Conservation (phyloP, 2,113 vertebrate species). For the Lophochroa leadbeateri region DNA sequence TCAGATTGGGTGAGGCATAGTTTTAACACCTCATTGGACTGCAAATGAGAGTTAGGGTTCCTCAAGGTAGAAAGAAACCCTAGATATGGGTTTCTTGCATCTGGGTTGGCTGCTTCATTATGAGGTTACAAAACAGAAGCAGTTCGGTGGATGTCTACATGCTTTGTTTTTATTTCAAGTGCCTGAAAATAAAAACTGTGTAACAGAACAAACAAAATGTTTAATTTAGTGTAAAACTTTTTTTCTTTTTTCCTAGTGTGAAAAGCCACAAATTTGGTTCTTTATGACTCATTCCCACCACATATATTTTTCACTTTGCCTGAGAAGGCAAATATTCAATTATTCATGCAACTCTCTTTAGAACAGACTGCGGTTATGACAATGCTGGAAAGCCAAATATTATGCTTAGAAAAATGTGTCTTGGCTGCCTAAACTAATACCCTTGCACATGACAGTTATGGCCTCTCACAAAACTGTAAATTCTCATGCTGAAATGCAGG, state of each 20-base stretch:
- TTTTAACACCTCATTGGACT: not conserved
- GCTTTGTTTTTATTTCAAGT: not conserved
- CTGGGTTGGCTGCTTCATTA: not conserved
- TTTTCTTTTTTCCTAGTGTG: not conserved
- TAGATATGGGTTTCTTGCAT: not conserved
- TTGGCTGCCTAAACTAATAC: not conserved
- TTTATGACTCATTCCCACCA: constrained; percentile 41
- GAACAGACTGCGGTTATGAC: not conserved
- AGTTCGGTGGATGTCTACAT: not conserved
- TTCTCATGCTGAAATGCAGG: not conserved
- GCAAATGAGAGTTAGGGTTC: not conserved
- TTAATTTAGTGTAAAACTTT: constrained; percentile 20
- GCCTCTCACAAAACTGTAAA: not conserved
- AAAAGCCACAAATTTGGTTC: constrained; percentile 12
- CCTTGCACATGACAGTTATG: not conserved
- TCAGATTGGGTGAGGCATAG: not conserved
- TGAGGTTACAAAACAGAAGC: not conserved
- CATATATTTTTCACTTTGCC: constrained; percentile 31
- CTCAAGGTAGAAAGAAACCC: not conserved
- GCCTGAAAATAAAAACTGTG: not conserved
- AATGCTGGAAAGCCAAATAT: constrained; percentile 24
- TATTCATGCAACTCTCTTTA: constrained; percentile 40
- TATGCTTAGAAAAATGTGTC: not conserved
- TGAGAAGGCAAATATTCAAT: constrained; percentile 50
- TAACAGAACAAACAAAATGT: constrained; percentile 20